Conservation (phyloP, 2,797 vertebrate species). For the Lerista edwardsae region DNA sequence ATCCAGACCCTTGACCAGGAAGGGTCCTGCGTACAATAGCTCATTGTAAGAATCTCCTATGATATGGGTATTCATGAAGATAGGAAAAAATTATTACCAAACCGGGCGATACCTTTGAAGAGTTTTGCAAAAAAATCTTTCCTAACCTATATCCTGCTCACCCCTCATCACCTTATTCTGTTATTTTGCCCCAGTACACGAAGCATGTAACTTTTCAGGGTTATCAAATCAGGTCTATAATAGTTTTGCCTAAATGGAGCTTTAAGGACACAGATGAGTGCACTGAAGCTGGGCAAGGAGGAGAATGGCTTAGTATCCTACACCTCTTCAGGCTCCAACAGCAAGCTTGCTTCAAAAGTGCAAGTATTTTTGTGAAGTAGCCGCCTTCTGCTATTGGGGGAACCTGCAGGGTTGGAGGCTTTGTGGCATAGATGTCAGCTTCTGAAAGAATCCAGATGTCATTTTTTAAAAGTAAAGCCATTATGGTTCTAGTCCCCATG, state of each 20-base stretch:
- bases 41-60: neutral
- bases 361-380: neutral
- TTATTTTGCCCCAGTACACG: neutral
- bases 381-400: neutral
- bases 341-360: too few species aligned
- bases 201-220: neutral
- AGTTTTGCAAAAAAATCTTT: neutral
- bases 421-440: neutral
- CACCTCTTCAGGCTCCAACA: neutral
- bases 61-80: neutral
- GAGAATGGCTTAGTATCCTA: neutral
- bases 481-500: neutral
- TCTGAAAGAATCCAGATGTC: neutral
- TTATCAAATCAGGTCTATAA: neutral
- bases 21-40: neutral
- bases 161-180: neutral
- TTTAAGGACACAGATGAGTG: neutral
- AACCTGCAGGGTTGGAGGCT: neutral
- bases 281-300: neutral
- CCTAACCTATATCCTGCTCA: neutral
- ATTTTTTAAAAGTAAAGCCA: neutral
- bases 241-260: neutral
- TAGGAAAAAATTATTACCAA: neutral
- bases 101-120: neutral
- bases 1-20: neutral